These are phyloP conservation scores for Callorhinus ursinus DNA, from an alignment of 2,113 vertebrate genomes.

Conservation along the genomic window DNA sequence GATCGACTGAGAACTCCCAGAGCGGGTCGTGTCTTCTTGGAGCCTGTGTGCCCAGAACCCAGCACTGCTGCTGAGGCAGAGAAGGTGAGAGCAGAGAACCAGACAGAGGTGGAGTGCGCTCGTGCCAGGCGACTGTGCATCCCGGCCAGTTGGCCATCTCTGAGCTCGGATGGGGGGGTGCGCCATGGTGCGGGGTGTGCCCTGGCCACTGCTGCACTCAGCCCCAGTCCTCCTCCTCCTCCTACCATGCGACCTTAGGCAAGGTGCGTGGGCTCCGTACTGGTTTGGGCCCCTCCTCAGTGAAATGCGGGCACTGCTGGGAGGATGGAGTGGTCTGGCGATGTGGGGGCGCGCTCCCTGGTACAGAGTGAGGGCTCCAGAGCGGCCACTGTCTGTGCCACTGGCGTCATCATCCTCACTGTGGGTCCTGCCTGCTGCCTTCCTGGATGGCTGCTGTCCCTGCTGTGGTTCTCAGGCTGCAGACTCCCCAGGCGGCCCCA, in stretches of 20 bases:
- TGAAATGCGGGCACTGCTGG: background rate
- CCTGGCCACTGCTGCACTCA: background rate
- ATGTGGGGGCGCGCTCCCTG: rapidly evolving
- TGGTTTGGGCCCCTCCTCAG: background rate
- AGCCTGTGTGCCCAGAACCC: background rate
- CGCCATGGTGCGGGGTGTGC: no score
- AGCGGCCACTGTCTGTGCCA: background rate
- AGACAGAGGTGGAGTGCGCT: no score
- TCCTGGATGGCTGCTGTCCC: background rate
- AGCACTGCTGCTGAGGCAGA: background rate
- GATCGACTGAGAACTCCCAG: background rate
- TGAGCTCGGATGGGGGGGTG: background rate
- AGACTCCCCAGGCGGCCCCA: background rate
- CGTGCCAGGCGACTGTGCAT: background rate
- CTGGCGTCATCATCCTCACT: background rate
- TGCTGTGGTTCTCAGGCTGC: background rate
- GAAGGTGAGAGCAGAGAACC: background rate
- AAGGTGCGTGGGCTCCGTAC: background rate
- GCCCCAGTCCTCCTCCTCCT: background rate
- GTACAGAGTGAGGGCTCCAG: background rate
- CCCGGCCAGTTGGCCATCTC: background rate
- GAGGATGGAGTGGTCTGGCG: background rate
- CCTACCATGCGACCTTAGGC: background rate
- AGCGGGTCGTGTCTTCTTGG: no score
- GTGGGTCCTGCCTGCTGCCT: background rate